Evolutionary conservation across 2,888 invertebrate species (phyloP), one percentile per base, ranked within the genome.

Genomic region (Busseola fusca): DNA sequence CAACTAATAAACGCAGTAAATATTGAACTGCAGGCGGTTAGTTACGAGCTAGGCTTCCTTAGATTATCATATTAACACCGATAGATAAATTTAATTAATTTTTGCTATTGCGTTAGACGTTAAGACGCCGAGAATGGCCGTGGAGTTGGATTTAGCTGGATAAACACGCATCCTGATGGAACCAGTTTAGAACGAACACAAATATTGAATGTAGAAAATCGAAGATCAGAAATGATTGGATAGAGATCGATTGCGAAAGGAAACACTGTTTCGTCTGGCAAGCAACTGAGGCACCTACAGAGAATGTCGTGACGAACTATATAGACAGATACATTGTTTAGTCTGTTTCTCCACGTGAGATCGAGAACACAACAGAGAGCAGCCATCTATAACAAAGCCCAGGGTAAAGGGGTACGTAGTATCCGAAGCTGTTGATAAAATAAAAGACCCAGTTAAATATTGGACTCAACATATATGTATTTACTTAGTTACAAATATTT

Each of bases 11-110:
- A 74, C n/a, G 63, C 48, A 64, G 59, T 79, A 25, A 74, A 66
- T 76, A 76, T 76, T 76, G 40, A 74, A 80, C 68, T 25, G 54
- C 59, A 57, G 69, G 69, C 69, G 30, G 65, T 65, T 76, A 78
- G 70, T 76, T 81, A 78, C 60, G 66, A 76, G 66, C 52, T 34
- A 56, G 78, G 76, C 65, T 78, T 76, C 70, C 69, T 69, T 45
- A 81, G 78, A 78, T 78, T 81, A 78, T 76, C 69, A 78, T 81
- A 81, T 75, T 76, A 76, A 81, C 81, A 76, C 76, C 76, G 57
- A 80, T 65, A 76, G 81, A 78, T 78, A 78, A 81, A 78, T 78
- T 60, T 63, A 48, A 81, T 78, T 62, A 66, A 80, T 75, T 69
- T 81, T 81, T 69, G 66, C 64, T 64, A 75, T 78, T 80, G 76